Evolutionary conservation across 37 sponge, comb jelly and placozoan species (phyloP).

Genomic region (Cladorhizidae sp.): DNA sequence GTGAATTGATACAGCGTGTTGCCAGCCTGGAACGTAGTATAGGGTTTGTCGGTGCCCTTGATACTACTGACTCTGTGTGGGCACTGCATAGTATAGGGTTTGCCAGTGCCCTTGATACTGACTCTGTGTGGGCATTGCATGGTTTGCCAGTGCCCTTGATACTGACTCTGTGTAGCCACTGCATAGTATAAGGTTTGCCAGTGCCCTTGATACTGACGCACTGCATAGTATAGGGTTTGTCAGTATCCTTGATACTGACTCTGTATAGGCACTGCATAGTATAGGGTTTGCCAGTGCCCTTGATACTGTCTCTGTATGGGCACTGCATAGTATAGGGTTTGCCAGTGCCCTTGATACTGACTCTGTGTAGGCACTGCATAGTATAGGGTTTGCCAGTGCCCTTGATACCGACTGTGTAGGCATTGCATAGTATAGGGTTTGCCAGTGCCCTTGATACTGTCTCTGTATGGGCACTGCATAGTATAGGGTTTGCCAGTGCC

Average conservation of each 20-base stretch:
- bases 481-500: neutral
- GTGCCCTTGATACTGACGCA: neutral
- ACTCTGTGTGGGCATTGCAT: neutral
- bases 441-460: neutral
- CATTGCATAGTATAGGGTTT: neutral
- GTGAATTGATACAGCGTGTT: slow-evolving; percentile 5
- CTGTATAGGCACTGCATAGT: too few relatives aligned
- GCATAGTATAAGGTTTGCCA: neutral
- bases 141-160: neutral
- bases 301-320: neutral
- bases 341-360: neutral
- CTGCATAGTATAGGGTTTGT: too few relatives aligned
- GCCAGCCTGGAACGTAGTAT: neutral
- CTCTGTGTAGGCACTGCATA: neutral
- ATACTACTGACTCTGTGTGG: neutral
- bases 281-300: neutral
- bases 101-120: neutral
- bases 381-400: too few relatives aligned
- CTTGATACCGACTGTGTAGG: neutral
- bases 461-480: neutral
- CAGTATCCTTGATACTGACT: too few relatives aligned
- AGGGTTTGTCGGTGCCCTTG: neutral
- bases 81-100: neutral
- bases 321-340: neutral
- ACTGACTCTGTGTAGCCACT: neutral